These are phyloP conservation scores for Lacanobia oleracea DNA, from an alignment of 2,888 invertebrate genomes.

Conservation along the genomic window DNA sequence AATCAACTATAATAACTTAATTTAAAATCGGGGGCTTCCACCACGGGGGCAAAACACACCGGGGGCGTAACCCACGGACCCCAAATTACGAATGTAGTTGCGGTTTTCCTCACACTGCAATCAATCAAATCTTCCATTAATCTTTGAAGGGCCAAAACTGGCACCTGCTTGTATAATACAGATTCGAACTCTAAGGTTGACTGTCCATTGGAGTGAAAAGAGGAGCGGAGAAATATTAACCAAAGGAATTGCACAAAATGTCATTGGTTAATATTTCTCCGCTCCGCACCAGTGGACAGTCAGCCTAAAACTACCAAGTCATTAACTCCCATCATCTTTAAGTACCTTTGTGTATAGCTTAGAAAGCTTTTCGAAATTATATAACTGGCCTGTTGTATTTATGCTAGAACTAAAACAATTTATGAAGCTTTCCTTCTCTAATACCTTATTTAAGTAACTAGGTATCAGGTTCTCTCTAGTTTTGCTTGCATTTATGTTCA, in stretches of 20 bases:
- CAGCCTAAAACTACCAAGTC: too few species aligned
- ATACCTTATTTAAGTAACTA: background rate
- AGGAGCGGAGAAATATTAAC: too few species aligned
- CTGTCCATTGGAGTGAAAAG: too few species aligned
- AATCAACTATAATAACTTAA: too few species aligned
- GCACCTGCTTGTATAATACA: background rate
- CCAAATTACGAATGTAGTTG: background rate
- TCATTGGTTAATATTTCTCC: too few species aligned
- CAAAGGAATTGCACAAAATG: too few species aligned
- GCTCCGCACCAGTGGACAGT: too few species aligned
- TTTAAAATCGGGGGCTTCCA: too few species aligned
- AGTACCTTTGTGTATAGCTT: background rate
- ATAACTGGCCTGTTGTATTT: background rate
- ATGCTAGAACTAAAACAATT: background rate
- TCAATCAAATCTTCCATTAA: background rate
- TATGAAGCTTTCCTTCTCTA: background rate
- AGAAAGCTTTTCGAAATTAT: conserved; percentile 8
- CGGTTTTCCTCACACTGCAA: background rate
- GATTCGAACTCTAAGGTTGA: background rate
- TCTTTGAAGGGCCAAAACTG: background rate
- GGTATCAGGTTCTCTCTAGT: background rate
- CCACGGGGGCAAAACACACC: too few species aligned
- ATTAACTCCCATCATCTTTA: background rate
- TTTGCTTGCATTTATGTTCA: too few species aligned
- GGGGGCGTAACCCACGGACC: too few species aligned